Base-by-base conservation (phyloP, 2,888 invertebrate species). In the Melanotus villosus region DNA sequence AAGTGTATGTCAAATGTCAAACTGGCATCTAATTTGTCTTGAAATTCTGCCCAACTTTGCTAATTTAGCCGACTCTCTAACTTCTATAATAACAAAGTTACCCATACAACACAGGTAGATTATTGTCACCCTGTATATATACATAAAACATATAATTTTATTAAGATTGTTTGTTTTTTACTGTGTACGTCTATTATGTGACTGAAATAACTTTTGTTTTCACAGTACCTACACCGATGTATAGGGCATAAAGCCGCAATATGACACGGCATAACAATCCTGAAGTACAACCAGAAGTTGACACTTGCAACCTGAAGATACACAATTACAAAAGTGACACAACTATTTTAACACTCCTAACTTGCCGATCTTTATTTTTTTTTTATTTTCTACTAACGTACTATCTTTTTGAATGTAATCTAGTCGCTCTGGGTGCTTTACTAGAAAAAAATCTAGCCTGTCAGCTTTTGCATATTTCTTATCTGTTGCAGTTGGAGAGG, bases 401-500 rank as follows among this genome's bases (percentile, higher is more conserved):
- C 56, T 52, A 32, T 19, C 5, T 26, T 14, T 57, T 57, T 45
- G 43, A 43, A 23, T 41, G 12, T 64, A 57, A 30, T 45, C 26
- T 56, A 41, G 50, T 38, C 16, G 10, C 47, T 50, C 26, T 66
- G 56, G 68, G 68, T 52, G 69, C 69, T 62, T 26, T 65, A 50
- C 30, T 60, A 43, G 67, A 43, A 19, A n/a, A n/a, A 19, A 54
- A 50, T 36, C 54, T 32, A 56, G 65, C 26, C 26, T 26, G 26
- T 26, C 26, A 26, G 26, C 66, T 66, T 65, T 60, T 63, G 62
- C 65, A 63, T 23, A 30, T 73, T 45, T 69, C 70, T 73, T 73
- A 63, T 82, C 79, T 84, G 81, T 90, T 90, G 84, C 90, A 91
- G 91, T 88, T 89, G 89, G 90, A 87, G 91, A 91, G 84, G 86